Evolutionary conservation across 2,797 vertebrate species (phyloP), one percentile per base, ranked within the genome.

Genomic region (Anabas testudineus): DNA sequence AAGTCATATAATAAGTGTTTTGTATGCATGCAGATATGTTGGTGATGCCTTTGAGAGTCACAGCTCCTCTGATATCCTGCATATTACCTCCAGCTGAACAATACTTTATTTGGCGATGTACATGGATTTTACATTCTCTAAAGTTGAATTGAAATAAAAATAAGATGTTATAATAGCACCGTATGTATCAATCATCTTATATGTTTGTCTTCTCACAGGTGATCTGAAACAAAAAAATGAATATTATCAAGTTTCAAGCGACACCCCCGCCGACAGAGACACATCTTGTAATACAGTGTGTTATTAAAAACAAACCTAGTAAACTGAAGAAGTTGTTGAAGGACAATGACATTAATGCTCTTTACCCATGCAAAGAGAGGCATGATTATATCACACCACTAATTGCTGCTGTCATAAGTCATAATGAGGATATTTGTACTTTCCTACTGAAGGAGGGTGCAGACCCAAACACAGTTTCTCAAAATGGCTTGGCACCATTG

Each of bases 371-470:
- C 57, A 48, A 0, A 37, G 3, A 56, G 6, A 21, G 2, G 1
- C 16, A 62, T 0, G 85, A 87, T 71, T 24, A 42, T 14, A 54
- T 92, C 21, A 83, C 87, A 0, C 86, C 72, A 19, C 54, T 87
- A 18, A 85, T 64, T 43, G 86, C 87, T 75, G 84, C 91, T 67
- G 72, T 87, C 71, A 5, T 28, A 13, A 67, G 43, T n/a, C 42
- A 73, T 1, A 82, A 76, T 0, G 34, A 0, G 8, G 12, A 82
- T 8, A 16, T 93, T 26, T 88, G 8, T 22, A 0, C 3, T 1
- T 85, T 79, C 42, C 71, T 93, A 0, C 37, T 92, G 0, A 0
- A 1, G 0, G 0, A 82, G 0, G 59, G 51, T 16, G 88, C 59
- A 10, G 2, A 92, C 6, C 81, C 86, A 46, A 71, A 87, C 56